Evolutionary conservation across 1,140 invertebrate species (phyloP).

Genomic region (Papilio dardanus): DNA sequence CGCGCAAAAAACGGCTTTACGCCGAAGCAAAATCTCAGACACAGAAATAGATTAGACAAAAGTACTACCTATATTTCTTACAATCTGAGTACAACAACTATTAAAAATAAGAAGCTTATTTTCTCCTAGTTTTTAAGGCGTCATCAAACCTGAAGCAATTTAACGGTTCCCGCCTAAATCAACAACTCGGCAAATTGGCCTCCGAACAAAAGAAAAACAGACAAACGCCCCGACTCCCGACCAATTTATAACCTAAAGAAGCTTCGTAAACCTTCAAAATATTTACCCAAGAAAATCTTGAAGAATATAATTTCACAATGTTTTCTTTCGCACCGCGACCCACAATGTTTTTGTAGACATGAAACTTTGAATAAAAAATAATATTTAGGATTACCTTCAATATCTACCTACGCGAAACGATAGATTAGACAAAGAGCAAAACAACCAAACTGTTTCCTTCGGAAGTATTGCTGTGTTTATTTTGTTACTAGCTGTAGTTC

Average conservation of each 20-base stretch:
- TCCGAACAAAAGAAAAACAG: slow-evolving; percentile 32
- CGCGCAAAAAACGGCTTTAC: too few relatives aligned
- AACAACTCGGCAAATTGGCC: slow-evolving; percentile 27
- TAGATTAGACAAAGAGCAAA: neutral
- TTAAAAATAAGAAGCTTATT: neutral
- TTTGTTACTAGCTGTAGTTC: too few relatives aligned
- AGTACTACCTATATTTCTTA: too few relatives aligned
- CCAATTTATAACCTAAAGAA: slow-evolving; percentile 11
- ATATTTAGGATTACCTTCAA: neutral
- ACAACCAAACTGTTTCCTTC: too few relatives aligned
- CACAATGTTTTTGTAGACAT: neutral
- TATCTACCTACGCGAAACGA: slow-evolving; percentile 10
- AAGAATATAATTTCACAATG: slow-evolving; percentile 48
- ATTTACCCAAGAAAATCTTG: slow-evolving; percentile 44
- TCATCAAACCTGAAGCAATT: slow-evolving; percentile 15
- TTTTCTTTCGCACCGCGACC: slow-evolving; percentile 16
- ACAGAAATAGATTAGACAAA: too few relatives aligned
- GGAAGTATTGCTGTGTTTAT: too few relatives aligned
- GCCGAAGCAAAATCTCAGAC: too few relatives aligned
- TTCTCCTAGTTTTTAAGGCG: slow-evolving; percentile 14
- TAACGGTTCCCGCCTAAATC: slow-evolving; percentile 25
- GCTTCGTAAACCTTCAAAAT: slow-evolving; percentile 40
- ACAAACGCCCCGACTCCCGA: neutral
- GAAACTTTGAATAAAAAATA: slow-evolving; percentile 10
- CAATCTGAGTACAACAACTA: neutral